These are phyloP conservation scores for Pasiphila rectangulata DNA, from an alignment of 2,888 invertebrate species.

Conservation along the genomic window DNA sequence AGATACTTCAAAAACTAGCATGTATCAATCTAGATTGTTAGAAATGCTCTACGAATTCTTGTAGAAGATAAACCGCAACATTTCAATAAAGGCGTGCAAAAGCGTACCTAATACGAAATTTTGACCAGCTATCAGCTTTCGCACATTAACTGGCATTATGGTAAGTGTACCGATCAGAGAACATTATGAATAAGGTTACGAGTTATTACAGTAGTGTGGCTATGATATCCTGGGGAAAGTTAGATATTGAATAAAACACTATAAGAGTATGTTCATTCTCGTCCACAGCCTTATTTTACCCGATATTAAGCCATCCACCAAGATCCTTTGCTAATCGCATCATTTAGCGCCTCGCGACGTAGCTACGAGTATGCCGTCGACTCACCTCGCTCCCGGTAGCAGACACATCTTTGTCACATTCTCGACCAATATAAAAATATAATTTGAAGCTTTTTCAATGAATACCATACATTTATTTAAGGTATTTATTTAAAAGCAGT, in stretches of 20 bases:
- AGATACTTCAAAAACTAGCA: no score
- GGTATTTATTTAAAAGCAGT: not conserved
- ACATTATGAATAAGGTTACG: not conserved
- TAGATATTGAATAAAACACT: not conserved
- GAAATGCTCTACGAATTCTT: not conserved
- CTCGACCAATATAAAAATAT: no score
- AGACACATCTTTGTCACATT: no score
- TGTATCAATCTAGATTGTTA: no score
- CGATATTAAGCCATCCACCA: no score
- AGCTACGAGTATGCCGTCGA: no score
- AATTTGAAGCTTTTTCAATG: no score
- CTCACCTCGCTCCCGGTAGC: no score
- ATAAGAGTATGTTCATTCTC: no score
- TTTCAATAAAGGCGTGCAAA: conserved; percentile 4
- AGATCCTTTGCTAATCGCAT: no score
- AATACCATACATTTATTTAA: not conserved
- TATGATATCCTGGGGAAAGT: not conserved
- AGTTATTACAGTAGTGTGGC: not conserved
- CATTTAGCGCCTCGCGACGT: no score
- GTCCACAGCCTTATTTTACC: no score
- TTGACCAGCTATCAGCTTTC: conserved; percentile 9
- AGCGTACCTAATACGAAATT: conserved; percentile 1
- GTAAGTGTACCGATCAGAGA: conserved; percentile 8
- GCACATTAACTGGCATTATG: conserved; percentile 2
- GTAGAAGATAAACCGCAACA: conserved; percentile 6